phyloP scores from a whole-genome alignment of 2,888 invertebrate genomes.

The Cybosia mesomella region DNA sequence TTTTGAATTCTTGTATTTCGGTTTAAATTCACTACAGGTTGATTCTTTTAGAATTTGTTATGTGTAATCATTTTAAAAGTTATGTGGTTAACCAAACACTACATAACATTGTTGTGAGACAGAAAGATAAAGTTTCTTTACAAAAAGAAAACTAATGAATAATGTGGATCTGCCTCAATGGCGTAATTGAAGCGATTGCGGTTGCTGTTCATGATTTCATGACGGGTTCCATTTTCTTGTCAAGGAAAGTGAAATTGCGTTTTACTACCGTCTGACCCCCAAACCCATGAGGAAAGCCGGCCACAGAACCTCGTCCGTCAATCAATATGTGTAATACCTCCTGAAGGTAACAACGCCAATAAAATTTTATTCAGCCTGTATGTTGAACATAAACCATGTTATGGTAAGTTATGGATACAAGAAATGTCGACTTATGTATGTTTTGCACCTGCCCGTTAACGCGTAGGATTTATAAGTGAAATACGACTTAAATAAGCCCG shows the following conservation, averaged over 20 bases:
- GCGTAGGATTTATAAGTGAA: not conserved
- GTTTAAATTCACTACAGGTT: slow-evolving; percentile 10
- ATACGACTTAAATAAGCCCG: not conserved
- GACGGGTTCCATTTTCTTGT: not conserved
- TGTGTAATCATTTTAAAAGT: not conserved
- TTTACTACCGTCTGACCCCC: not conserved
- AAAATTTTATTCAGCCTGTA: slow-evolving; percentile 5
- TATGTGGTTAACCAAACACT: slow-evolving; percentile 1
- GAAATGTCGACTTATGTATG: slow-evolving; percentile 27
- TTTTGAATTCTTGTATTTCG: slow-evolving; percentile 6
- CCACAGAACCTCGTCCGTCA: not conserved
- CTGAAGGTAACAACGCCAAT: not conserved
- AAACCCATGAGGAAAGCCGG: not conserved
- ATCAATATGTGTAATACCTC: not conserved
- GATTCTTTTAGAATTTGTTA: slow-evolving; percentile 1
- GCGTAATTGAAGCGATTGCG: not conserved
- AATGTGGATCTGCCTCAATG: not conserved
- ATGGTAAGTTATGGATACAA: slow-evolving; percentile 33
- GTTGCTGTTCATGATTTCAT: not conserved
- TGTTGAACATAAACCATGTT: slow-evolving; percentile 34
- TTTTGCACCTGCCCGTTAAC: slow-evolving; percentile 35
- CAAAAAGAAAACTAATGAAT: not conserved
- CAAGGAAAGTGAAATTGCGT: not conserved
- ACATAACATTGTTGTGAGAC: not conserved
- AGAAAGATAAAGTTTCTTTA: not conserved